Conservation (phyloP, 2,797 vertebrate genomes). For the Mycteria americana region DNA sequence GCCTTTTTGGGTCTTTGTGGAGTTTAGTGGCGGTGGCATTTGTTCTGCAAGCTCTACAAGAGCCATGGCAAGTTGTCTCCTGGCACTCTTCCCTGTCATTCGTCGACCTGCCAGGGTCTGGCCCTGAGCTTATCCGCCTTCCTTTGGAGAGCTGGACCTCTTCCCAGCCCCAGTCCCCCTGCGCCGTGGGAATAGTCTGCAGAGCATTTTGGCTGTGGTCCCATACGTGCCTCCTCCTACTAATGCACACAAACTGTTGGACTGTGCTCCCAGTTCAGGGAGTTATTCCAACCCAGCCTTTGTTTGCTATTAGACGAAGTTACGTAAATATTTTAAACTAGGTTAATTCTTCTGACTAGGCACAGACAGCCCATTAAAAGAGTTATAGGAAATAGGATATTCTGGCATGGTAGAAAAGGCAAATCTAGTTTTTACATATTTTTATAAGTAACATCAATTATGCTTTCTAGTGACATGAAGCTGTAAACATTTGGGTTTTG, state of each 20-base stretch:
- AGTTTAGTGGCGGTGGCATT: not conserved
- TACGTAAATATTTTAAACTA: not conserved
- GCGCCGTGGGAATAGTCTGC: not conserved
- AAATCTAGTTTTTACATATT: not conserved
- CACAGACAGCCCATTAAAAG: not conserved
- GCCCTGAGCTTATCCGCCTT: not conserved
- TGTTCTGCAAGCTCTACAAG: not conserved
- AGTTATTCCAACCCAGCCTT: not conserved
- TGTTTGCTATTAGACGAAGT: not conserved
- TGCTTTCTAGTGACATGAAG: not conserved
- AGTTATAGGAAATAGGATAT: not conserved
- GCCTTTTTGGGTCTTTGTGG: not conserved
- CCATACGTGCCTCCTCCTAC: not conserved
- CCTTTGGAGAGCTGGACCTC: not conserved
- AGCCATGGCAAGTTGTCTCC: not conserved
- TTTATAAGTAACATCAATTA: not conserved
- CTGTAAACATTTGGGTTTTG: not conserved
- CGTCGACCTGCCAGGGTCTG: not conserved
- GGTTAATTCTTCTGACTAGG: not conserved
- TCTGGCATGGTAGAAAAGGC: not conserved
- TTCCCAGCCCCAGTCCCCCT: not conserved
- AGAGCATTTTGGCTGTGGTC: not conserved
- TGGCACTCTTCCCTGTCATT: not conserved
- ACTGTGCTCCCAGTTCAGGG: not conserved
- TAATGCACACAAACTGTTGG: not conserved